These are phyloP conservation scores for Myopa tessellatipennis DNA, from an alignment of 2,888 invertebrate species.

Conservation along the genomic window DNA sequence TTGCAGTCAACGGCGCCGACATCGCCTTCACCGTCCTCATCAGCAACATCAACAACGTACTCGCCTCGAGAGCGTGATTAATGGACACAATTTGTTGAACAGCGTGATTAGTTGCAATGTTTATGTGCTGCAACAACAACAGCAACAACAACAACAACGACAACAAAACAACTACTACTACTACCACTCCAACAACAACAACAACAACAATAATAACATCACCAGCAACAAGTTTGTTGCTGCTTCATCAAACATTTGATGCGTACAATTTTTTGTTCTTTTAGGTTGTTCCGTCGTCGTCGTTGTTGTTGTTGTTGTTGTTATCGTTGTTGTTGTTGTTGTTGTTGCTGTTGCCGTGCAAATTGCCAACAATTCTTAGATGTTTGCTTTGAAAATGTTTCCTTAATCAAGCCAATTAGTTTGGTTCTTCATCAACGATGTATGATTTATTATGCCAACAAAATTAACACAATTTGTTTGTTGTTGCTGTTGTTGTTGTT, in stretches of 20 bases:
- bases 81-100: slow-evolving; percentile 46
- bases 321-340: neutral
- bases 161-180: no score
- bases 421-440: neutral
- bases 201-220: no score
- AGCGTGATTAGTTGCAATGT: slow-evolving; percentile 45
- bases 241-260: neutral
- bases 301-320: neutral
- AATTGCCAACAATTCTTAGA: neutral
- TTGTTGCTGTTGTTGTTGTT: no score
- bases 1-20: neutral
- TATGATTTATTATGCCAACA: slow-evolving; percentile 5
- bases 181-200: no score
- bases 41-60: slow-evolving; percentile 25
- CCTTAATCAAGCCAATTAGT: slow-evolving; percentile 12
- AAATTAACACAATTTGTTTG: no score
- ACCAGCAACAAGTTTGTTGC: neutral
- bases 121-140: slow-evolving; percentile 37
- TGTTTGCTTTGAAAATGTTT: slow-evolving; percentile 6
- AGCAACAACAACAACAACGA: neutral
- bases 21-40: slow-evolving; percentile 15
- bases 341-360: neutral
- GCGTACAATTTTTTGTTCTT: no score
- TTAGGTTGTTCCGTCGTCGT: neutral
- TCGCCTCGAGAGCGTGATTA: slow-evolving; percentile 38